Evolutionary conservation across 2,888 invertebrate species (phyloP).

Genomic region (Rhamnusium bicolor): DNA sequence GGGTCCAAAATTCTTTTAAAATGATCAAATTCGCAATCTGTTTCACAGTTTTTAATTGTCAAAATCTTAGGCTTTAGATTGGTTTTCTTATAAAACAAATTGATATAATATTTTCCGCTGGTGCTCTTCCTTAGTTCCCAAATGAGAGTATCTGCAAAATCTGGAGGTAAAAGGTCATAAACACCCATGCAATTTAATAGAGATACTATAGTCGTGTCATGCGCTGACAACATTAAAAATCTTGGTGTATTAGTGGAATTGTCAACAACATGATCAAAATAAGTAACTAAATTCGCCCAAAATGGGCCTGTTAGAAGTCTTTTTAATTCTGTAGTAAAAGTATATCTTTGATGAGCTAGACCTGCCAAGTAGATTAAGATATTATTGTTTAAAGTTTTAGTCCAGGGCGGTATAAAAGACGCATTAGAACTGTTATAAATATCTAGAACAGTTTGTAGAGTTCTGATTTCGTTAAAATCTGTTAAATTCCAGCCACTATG

Average conservation of each 20-base stretch:
- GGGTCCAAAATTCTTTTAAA: constrained; percentile 76
- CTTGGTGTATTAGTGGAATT: constrained; percentile 22
- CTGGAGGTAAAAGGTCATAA: constrained; percentile 77
- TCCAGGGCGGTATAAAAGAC: neutral
- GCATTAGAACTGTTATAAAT: neutral
- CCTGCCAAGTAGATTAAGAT: neutral
- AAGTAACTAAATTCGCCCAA: constrained; percentile 8
- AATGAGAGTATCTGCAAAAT: constrained; percentile 78
- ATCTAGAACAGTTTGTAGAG: neutral
- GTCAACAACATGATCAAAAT: constrained; percentile 25
- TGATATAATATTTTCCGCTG: neutral
- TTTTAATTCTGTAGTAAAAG: constrained; percentile 1
- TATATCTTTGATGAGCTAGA: neutral
- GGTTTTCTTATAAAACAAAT: constrained; percentile 14
- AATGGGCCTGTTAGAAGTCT: constrained; percentile 31
- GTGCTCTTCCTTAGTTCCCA: constrained; percentile 75
- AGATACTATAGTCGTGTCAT: constrained; percentile 83
- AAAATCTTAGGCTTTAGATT: neutral
- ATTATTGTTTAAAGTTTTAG: neutral
- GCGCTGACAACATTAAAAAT: constrained; percentile 74
- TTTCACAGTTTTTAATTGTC: constrained; percentile 78
- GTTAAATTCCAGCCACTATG: neutral
- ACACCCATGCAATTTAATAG: constrained; percentile 79
- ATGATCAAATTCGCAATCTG: constrained; percentile 76
- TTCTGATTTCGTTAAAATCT: neutral